Percentiles rank a stretch among this genome's conserved stretches.
Evolutionary conservation across 2,888 invertebrate species (phyloP).

Genomic region (Rhagium mordax): DNA sequence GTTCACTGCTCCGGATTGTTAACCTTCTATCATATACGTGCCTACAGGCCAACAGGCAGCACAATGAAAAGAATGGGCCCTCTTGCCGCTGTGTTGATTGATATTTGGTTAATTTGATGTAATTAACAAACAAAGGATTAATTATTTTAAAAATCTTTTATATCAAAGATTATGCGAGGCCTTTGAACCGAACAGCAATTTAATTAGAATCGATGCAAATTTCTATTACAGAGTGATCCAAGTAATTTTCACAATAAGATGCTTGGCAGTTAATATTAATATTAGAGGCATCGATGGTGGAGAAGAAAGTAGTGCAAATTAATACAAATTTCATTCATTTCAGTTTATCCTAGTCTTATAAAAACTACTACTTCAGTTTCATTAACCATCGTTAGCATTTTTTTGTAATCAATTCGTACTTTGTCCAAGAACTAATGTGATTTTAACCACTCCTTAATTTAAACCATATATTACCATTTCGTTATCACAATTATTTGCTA

Average conservation of each 20-base stretch:
- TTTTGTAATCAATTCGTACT: no score
- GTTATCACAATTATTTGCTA: no score
- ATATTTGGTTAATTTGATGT: slow-evolving; percentile 22
- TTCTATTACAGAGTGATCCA: neutral
- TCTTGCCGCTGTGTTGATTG: slow-evolving; percentile 9
- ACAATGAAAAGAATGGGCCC: slow-evolving; percentile 14
- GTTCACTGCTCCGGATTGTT: slow-evolving; percentile 36
- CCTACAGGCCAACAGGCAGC: slow-evolving; percentile 8
- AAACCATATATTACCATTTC: no score
- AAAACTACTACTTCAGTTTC: no score
- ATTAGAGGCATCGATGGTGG: no score
- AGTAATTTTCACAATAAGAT: neutral
- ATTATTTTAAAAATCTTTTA: neutral
- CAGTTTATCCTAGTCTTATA: no score
- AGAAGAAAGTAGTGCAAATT: no score
- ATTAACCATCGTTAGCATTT: no score
- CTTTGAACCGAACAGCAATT: neutral
- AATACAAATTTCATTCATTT: no score
- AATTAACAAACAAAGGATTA: slow-evolving; percentile 17
- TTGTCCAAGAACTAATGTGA: no score
- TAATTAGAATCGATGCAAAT: neutral
- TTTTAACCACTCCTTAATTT: no score
- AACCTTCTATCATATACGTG: slow-evolving; percentile 35
- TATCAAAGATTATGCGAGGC: neutral
- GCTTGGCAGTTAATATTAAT: no score